Percentiles rank a stretch among this genome's conserved stretches.
Conservation (phyloP, 2,888 invertebrate species). For the Amiota mariae region DNA sequence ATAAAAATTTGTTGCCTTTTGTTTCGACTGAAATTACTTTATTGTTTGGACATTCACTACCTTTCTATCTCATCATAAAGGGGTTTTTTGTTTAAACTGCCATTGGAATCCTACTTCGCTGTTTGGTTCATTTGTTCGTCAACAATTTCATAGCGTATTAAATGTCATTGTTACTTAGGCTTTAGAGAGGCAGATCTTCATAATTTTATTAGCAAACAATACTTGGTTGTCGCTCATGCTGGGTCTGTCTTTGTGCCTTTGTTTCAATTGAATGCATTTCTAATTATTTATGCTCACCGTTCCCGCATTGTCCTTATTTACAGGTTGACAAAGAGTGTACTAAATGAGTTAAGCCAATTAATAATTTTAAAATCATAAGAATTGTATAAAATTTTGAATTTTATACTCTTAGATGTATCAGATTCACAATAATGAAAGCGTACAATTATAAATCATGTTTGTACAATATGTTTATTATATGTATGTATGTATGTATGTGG, state of each 20-base stretch:
- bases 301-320: not conserved
- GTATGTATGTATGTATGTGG: no score
- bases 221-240: conserved; percentile 18
- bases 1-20: conserved; percentile 57
- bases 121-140: not conserved
- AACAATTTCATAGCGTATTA: not conserved
- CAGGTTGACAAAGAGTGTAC: not conserved
- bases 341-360: conserved; percentile 45
- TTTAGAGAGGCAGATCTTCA: conserved; percentile 37
- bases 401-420: no score
- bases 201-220: conserved; percentile 42
- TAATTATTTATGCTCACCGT: conserved; percentile 51
- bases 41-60: conserved; percentile 47
- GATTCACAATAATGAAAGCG: no score
- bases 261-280: conserved; percentile 54
- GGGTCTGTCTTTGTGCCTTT: conserved; percentile 45
- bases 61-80: conserved; percentile 43
- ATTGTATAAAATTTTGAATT: no score
- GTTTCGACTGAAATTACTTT: conserved; percentile 56
- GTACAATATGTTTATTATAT: no score
- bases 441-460: no score
- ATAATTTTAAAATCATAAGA: conserved; percentile 45
- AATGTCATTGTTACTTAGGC: not conserved
- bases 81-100: conserved; percentile 63
- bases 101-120: conserved; percentile 20